Percentiles rank a stretch among this genome's conserved stretches.
These are phyloP conservation scores for Megaceryle maxima DNA, from an alignment of 2,113 vertebrate species.

Conservation along the genomic window DNA sequence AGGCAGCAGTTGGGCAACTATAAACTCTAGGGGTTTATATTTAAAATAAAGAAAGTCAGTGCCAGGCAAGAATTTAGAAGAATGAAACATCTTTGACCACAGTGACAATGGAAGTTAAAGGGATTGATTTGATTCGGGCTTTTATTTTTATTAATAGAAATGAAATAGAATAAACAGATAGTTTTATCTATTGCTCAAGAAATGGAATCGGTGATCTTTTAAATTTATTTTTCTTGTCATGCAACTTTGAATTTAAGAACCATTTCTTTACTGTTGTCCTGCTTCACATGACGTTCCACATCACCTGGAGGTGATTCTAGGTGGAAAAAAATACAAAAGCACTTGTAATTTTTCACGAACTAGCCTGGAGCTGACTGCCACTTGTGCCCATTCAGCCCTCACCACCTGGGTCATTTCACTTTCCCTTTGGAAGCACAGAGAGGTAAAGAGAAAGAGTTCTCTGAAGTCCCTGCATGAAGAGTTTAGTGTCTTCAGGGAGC, in stretches of 20 bases:
- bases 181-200: neutral
- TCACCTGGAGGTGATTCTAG: neutral
- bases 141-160: neutral
- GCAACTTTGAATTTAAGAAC: neutral
- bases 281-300: neutral
- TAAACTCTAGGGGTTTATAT: conserved; percentile 6
- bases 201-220: neutral
- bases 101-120: neutral
- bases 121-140: neutral
- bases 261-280: neutral
- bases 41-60: neutral
- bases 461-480: neutral
- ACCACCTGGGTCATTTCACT: rapidly evolving
- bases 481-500: neutral
- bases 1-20: conserved; percentile 33
- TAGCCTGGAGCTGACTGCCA: neutral
- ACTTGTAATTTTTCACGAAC: neutral
- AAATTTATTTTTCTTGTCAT: neutral
- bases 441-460: neutral
- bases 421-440: rapidly evolving
- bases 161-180: neutral
- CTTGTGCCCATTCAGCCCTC: neutral
- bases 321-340: neutral
- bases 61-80: neutral
- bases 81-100: neutral